Base-by-base conservation (phyloP, 1,140 invertebrate species). In the Portunus trituberculatus region DNA sequence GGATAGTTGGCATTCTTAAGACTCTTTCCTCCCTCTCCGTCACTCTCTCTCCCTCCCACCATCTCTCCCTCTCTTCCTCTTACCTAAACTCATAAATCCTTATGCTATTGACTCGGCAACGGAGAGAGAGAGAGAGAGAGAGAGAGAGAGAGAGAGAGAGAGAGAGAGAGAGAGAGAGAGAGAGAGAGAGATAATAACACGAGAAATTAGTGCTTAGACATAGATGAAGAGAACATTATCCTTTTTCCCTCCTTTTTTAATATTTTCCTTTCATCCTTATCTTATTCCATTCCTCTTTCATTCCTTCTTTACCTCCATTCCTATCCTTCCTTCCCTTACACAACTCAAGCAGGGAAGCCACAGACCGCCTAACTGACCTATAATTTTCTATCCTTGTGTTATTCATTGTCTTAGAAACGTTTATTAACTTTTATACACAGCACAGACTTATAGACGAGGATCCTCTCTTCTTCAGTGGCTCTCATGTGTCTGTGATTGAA, bases 71-170 rank as follows among this genome's bases (percentile, higher is more conserved):
- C 88, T 32, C 39, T 28, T 32, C 45, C n/a, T 52, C 67, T 76
- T 76, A n/a, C 67, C 67, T 76, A 76, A 76, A 76, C 67, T 76
- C 67, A 76, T 76, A 76, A 76, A 76, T 76, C 67, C 25, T 76
- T 76, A 12, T 59, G 3, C 67, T 76, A 76, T 76, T 76, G 67
- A 76, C 67, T 76, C 67, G 16, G 67, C 12, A 76, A 12, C 28
- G 29, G 45, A 12, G 31, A 45, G 45, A 39, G 45, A 29, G 48
- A 52, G 88, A 90, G 67, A 76, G 67, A 76, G 67, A 76, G 67
- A 76, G 67, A 76, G 67, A 76, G 67, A 76, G 67, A 76, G 67
- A 76, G 67, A 76, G 67, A 76, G 67, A 76, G 67, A 76, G n/a
- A 76, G n/a, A 76, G 67, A 76, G 67, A 76, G 67, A 76, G 20